These are phyloP conservation scores for Eudyptes chrysolophus DNA, from an alignment of 2,113 vertebrate genomes.

Conservation along the genomic window DNA sequence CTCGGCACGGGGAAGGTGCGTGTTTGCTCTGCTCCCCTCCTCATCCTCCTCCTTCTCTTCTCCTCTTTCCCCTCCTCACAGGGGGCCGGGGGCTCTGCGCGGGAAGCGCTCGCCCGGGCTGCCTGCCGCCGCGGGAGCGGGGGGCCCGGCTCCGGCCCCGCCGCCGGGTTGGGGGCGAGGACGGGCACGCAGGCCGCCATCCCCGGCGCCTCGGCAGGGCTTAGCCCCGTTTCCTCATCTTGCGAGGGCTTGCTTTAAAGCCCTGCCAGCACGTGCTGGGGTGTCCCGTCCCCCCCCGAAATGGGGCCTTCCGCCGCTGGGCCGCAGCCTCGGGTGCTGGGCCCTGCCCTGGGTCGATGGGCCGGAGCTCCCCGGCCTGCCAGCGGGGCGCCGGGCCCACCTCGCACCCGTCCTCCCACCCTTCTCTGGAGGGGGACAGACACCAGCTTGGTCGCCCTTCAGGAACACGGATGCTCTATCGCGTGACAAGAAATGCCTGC, in stretches of 20 bases:
- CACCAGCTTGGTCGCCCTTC: rapidly evolving
- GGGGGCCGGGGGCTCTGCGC: not conserved
- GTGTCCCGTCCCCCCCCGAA: too few species aligned
- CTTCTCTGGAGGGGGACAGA: not conserved
- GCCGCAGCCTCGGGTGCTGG: not conserved
- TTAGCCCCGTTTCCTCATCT: not conserved
- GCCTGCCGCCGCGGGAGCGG: too few species aligned
- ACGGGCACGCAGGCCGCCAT: not conserved
- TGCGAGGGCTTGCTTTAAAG: not conserved
- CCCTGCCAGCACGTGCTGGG: not conserved
- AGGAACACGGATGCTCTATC: rapidly evolving
- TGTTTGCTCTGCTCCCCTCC: not conserved
- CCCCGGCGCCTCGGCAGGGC: not conserved
- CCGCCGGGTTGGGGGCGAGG: not conserved
- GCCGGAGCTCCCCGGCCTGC: not conserved
- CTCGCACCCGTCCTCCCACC: rapidly evolving
- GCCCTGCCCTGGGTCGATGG: not conserved
- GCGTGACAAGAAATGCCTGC: not conserved
- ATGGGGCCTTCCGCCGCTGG: not conserved
- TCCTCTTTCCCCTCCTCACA: not conserved
- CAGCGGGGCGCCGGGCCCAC: rapidly evolving
- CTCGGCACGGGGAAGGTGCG: not conserved
- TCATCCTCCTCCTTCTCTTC: not conserved
- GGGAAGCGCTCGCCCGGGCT: not conserved
- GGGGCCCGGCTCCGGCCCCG: too few species aligned